Percentiles rank a stretch among this genome's conserved stretches.
phyloP scores from a whole-genome alignment of 2,888 invertebrate species.

The Drosophila mayaguana region DNA sequence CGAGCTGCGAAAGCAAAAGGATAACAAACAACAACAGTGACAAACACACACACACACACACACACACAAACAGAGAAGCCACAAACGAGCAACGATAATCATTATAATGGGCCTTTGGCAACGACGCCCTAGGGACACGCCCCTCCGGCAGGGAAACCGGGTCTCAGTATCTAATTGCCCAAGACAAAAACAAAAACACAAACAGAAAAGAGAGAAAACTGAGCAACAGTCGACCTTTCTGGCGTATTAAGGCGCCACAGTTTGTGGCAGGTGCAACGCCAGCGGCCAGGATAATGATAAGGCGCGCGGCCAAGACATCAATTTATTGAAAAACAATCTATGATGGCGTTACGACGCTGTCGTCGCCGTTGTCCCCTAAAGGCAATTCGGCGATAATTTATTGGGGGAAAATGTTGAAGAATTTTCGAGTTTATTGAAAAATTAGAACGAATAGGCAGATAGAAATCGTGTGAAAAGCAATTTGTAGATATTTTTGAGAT shows the following conservation, averaged over 20 bases:
- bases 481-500: too few relatives aligned
- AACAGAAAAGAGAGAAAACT: background rate
- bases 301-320: conserved; percentile 33
- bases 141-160: conserved; percentile 4
- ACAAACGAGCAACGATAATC: conserved; percentile 77
- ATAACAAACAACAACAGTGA: conserved; percentile 40
- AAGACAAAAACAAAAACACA: conserved; percentile 10
- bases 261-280: conserved; percentile 55
- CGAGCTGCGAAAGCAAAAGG: conserved; percentile 76
- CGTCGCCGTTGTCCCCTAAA: conserved; percentile 1
- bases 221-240: conserved; percentile 5
- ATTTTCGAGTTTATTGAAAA: conserved; percentile 32
- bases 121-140: conserved; percentile 69
- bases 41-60: background rate
- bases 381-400: conserved; percentile 19
- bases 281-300: conserved; percentile 50
- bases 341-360: conserved; percentile 2
- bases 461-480: background rate
- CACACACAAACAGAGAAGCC: conserved; percentile 39
- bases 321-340: conserved; percentile 73
- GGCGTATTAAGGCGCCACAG: conserved; percentile 1
- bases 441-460: background rate
- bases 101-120: conserved; percentile 72
- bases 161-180: conserved; percentile 67
- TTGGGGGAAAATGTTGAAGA: background rate